These are phyloP conservation scores for Ochropacha duplaris DNA, from an alignment of 2,888 invertebrate genomes.

Conservation along the genomic window DNA sequence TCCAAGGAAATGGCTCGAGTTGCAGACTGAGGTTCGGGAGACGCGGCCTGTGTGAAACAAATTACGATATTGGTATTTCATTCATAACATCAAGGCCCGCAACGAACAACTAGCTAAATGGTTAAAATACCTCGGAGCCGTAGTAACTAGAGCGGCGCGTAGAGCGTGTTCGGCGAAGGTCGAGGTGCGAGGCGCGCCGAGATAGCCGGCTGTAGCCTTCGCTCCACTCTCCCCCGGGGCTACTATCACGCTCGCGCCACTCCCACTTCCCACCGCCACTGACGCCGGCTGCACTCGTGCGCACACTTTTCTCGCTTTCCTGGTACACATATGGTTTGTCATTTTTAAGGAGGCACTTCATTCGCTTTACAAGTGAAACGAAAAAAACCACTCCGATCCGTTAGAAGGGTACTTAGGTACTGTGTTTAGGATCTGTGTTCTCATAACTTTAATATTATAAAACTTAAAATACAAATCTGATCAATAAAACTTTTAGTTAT, in stretches of 20 bases:
- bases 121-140: slow-evolving; percentile 58
- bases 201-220: slow-evolving; percentile 53
- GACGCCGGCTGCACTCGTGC: slow-evolving; percentile 53
- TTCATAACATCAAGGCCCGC: not conserved
- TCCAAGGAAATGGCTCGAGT: slow-evolving; percentile 67
- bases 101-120: not conserved
- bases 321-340: slow-evolving; percentile 20
- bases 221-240: slow-evolving; percentile 64
- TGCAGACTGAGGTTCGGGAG: slow-evolving; percentile 63
- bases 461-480: too few relatives aligned
- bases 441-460: too few relatives aligned
- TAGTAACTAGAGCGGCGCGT: slow-evolving; percentile 59
- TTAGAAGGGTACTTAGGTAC: too few relatives aligned
- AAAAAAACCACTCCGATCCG: too few relatives aligned
- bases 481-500: too few relatives aligned
- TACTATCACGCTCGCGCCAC: slow-evolving; percentile 70
- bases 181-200: slow-evolving; percentile 72
- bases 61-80: not conserved
- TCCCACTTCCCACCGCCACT: slow-evolving; percentile 58
- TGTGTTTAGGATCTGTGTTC: too few relatives aligned
- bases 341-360: too few relatives aligned
- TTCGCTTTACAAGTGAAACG: too few relatives aligned
- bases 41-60: slow-evolving; percentile 53
- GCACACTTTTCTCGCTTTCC: slow-evolving; percentile 73
- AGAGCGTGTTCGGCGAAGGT: slow-evolving; percentile 56